A percentile compares a stretch with the other conserved stretches of the same genome.
These are phyloP conservation scores for Penaeus chinensis DNA, from an alignment of 1,140 invertebrate genomes.

Conservation along the genomic window DNA sequence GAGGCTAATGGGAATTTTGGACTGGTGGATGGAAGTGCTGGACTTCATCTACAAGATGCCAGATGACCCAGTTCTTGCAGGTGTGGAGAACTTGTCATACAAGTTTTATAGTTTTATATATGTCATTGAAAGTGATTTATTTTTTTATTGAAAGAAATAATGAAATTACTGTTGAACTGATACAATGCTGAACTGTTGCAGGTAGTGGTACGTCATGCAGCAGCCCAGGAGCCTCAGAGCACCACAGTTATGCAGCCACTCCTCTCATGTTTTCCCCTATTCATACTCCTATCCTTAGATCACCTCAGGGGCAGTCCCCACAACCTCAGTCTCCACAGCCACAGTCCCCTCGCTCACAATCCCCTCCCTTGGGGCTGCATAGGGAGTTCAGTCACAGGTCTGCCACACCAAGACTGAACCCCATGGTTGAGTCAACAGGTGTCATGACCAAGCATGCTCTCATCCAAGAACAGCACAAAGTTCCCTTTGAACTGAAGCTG, in stretches of 20 bases:
- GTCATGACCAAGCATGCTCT: conserved; percentile 69
- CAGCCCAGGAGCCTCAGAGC: neutral
- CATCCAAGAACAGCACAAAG: conserved; percentile 66
- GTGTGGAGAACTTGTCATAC: neutral
- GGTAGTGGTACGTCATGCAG: neutral
- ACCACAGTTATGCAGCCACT: neutral
- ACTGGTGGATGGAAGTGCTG: conserved; percentile 89
- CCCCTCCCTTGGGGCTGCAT: neutral
- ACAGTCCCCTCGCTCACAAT: conserved; percentile 45
- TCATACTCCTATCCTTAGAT: conserved; percentile 14
- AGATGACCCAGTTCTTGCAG: conserved; percentile 38
- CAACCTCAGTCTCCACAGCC: conserved; percentile 21
- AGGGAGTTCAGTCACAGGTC: neutral
- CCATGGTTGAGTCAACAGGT: conserved; percentile 64
- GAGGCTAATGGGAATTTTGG: conserved; percentile 91
- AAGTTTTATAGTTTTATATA: neutral
- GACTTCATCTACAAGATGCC: conserved; percentile 78
- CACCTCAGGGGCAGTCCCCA: neutral
- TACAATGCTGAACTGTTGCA: neutral
- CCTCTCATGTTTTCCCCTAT: conserved; percentile 38
- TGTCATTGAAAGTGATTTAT: neutral
- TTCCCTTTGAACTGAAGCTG: conserved; percentile 86
- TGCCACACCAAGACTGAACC: conserved; percentile 56
- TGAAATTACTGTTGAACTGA: neutral
- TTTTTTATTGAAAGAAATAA: neutral